These are phyloP conservation scores for Salarias fasciatus DNA, from an alignment of 2,797 vertebrate genomes.

Conservation along the genomic window DNA sequence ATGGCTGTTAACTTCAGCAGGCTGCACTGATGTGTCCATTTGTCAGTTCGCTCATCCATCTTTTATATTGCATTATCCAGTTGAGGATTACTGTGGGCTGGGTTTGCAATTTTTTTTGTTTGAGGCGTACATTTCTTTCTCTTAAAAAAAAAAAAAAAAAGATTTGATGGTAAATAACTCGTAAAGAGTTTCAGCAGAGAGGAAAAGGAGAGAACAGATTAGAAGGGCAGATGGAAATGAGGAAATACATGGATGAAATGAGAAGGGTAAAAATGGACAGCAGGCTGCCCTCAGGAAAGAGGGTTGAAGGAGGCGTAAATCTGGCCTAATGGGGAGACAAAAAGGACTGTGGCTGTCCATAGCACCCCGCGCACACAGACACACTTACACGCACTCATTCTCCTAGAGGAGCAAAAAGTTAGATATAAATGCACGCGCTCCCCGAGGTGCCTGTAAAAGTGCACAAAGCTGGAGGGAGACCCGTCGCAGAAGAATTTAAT, in stretches of 20 bases:
- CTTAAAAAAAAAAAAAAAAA: too few species aligned
- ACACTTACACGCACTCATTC: background rate
- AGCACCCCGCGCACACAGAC: slow-evolving; percentile 16
- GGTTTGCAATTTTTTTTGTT: too few species aligned
- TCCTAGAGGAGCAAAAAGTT: slow-evolving; percentile 7
- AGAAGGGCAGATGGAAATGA: slow-evolving; percentile 25
- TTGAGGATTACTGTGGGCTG: too few species aligned
- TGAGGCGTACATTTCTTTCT: too few species aligned
- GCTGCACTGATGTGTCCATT: too few species aligned
- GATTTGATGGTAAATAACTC: slow-evolving; percentile 1
- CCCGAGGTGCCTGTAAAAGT: slow-evolving; percentile 23
- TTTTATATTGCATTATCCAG: too few species aligned
- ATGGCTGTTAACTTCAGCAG: too few species aligned
- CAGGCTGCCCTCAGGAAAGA: slow-evolving; percentile 36
- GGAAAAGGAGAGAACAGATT: slow-evolving; percentile 21
- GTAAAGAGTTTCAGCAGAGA: slow-evolving; percentile 9
- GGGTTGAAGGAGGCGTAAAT: slow-evolving; percentile 54
- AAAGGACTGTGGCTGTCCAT: slow-evolving; percentile 36
- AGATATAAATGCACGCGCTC: slow-evolving; percentile 11
- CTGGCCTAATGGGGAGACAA: slow-evolving; percentile 48
- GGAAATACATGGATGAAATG: slow-evolving; percentile 15
- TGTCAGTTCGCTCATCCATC: too few species aligned
- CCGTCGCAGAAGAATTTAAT: slow-evolving; percentile 46
- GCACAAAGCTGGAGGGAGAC: slow-evolving; percentile 20
- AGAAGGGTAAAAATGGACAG: slow-evolving; percentile 25